Evolutionary conservation across 2,888 invertebrate genomes (phyloP), one percentile per base, ranked within the genome.

Genomic region (Watsonalla cultraria): DNA sequence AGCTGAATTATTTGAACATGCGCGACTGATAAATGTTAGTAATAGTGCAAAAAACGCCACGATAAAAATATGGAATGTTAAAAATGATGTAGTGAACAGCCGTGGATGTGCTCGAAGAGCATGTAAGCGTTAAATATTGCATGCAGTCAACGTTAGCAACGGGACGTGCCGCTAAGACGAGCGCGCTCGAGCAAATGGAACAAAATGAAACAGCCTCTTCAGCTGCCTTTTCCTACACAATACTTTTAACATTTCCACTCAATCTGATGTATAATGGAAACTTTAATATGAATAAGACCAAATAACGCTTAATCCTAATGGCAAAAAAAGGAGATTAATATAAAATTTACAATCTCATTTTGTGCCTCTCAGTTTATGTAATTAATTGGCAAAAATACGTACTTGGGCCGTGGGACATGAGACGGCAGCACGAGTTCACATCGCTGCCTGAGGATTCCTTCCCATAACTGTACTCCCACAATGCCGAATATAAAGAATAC

Each of bases 401-500:
- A 97, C 96, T 94, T 91, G 92, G 95, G 92, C 91, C 94, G 80
- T 84, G 93, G 83, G 86, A 94, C 91, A 84, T 94, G 93, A 55
- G 93, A 92, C 58, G 95, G 94, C 62, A 95, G 90, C 61, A 94
- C 93, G 58, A 97, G 92, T 81, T 96, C 97, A 84, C 99, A 99
- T 56, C 99, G 94, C 84, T 99, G 98, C 64, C 99, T 92, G 53
- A 99, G 92, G 60, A 99, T 96, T 50, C 99, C 99, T 84, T 99
- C 97, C 99, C 99, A 99, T 52, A 99, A 93, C 86, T 99, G 99
- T 46, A 99, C 99, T 15, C 99, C 99, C 70, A 99, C 97, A 80
- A 99, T 99, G 66, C 99, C 99, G 81, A 99, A 99, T 84, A 99
- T 99, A 93, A 99, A 99, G 94, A 99, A 99, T 58, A 99, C 99